Conservation (phyloP, 2,113 vertebrate species). For the Corvus hawaiiensis region DNA sequence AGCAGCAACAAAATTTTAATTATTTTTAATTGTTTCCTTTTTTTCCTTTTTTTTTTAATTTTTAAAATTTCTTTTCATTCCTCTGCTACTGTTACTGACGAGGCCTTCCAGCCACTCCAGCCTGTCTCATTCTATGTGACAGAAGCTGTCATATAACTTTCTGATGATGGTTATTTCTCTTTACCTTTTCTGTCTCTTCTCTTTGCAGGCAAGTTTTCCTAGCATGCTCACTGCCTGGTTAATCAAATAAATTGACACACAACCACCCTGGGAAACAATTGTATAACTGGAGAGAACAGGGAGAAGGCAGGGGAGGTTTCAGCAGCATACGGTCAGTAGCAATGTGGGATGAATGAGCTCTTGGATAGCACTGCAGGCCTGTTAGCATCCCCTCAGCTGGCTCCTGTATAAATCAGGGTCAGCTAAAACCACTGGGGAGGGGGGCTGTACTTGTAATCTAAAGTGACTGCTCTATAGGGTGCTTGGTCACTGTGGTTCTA, state of each 20-base stretch:
- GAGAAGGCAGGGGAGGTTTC: neutral
- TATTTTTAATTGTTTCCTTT: neutral
- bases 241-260: neutral
- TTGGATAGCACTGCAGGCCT: neutral
- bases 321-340: neutral
- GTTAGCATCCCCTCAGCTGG: neutral
- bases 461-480: rapidly evolving
- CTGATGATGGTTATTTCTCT: neutral
- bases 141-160: neutral
- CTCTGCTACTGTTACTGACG: neutral
- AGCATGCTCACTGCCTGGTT: neutral
- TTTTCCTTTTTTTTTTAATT: neutral
- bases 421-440: neutral
- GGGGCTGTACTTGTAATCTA: rapidly evolving
- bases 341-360: neutral
- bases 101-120: neutral
- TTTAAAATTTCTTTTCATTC: neutral
- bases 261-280: neutral
- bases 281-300: neutral
- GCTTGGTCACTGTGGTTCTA: neutral
- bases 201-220: neutral
- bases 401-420: rapidly evolving
- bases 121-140: neutral
- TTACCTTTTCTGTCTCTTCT: neutral
- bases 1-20: neutral